phyloP scores from a whole-genome alignment of 2,888 invertebrate species.

The Cheilosia grossa region DNA sequence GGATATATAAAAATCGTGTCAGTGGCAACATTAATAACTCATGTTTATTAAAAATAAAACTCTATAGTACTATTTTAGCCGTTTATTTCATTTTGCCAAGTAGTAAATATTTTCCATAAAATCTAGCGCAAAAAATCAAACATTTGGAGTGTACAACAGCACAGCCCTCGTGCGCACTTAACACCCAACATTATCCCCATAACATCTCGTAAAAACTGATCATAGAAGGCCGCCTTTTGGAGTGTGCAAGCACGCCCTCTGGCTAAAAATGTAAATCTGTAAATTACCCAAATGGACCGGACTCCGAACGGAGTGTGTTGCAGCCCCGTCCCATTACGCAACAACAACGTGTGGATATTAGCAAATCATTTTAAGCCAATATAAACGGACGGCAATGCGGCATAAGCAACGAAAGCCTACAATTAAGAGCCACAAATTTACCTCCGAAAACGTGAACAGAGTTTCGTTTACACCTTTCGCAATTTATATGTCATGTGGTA shows the following conservation, averaged over 20 bases:
- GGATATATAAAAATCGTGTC: too few species aligned
- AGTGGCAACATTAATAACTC: too few species aligned
- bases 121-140: background rate
- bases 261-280: slow-evolving; percentile 27
- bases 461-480: slow-evolving; percentile 38
- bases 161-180: slow-evolving; percentile 2
- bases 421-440: slow-evolving; percentile 71
- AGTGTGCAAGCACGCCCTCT: background rate
- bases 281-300: slow-evolving; percentile 28
- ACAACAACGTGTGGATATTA: slow-evolving; percentile 46
- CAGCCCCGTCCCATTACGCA: slow-evolving; percentile 31
- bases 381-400: slow-evolving; percentile 17
- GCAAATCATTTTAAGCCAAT: slow-evolving; percentile 45
- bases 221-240: slow-evolving; percentile 17
- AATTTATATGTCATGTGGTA: slow-evolving; percentile 69
- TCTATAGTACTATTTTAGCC: too few species aligned
- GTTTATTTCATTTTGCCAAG: too few species aligned
- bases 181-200: slow-evolving; percentile 4
- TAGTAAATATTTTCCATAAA: background rate
- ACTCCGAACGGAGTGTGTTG: slow-evolving; percentile 15
- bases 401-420: slow-evolving; percentile 32
- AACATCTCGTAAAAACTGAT: slow-evolving; percentile 22
- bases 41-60: too few species aligned
- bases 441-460: slow-evolving; percentile 62
- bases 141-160: background rate